Percentiles rank a stretch among this genome's conserved stretches.
phyloP scores from a whole-genome alignment of 2,113 vertebrate species.

The Acanthisitta chloris region DNA sequence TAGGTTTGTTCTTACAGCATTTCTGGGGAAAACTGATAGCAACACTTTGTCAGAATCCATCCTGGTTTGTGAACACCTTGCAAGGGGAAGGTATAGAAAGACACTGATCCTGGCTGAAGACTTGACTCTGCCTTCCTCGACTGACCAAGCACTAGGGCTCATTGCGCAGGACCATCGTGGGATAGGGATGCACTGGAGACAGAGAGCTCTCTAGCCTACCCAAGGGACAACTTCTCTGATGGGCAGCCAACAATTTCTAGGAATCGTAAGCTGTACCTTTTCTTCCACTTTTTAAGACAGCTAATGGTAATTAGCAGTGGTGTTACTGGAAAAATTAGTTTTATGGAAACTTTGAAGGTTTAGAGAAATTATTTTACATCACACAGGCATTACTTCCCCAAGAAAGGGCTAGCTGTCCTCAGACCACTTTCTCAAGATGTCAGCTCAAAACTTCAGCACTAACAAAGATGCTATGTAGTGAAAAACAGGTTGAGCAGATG shows the following conservation, averaged over 20 bases:
- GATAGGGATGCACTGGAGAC: not conserved
- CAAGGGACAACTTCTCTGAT: not conserved
- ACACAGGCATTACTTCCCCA: not conserved
- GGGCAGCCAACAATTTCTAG: not conserved
- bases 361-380: not conserved
- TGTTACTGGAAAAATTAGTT: not conserved
- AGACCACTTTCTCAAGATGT: not conserved
- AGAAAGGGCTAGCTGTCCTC: not conserved
- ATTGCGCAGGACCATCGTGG: fast-evolving
- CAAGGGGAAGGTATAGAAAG: not conserved
- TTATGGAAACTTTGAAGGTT: not conserved
- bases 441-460: not conserved
- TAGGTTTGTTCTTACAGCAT: not conserved
- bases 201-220: not conserved
- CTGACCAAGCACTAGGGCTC: not conserved
- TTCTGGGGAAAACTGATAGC: not conserved
- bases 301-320: not conserved
- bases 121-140: not conserved
- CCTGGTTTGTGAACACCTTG: not conserved
- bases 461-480: not conserved
- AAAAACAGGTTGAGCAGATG: not conserved
- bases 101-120: not conserved
- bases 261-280: not conserved
- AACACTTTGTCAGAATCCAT: not conserved
- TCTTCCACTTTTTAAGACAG: not conserved